Evolutionary conservation across 2,888 invertebrate genomes (phyloP), one percentile per base, ranked within the genome.

Genomic region (Arge pagana): DNA sequence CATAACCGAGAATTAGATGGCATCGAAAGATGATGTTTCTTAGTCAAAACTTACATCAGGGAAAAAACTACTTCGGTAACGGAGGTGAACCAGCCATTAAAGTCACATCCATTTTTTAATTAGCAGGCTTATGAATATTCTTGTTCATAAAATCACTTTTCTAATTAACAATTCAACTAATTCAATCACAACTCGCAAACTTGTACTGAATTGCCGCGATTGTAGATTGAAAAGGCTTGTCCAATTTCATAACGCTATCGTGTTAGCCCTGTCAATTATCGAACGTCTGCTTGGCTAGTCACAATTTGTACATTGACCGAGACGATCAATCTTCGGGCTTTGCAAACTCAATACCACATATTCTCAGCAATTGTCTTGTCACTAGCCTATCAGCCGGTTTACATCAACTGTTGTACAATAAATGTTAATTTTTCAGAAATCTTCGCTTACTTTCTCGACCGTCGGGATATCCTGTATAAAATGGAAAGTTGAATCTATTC

Each of bases 21-120:
- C 23, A 45, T 45, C 45, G 23, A 45, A 45, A 45, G 45, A 45
- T 33, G 45, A 45, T 45, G 45, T 45, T 31, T 45, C 45, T 45
- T 45, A 24, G 10, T 24, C 23, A 24, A 45, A 33, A 45, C 42
- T 42, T 16, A 8, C 26, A 26, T 42, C 42, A 33, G 23, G 15
- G 13, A 23, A 13, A 5, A 45, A 15, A 21, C 18, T 33, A 5
- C 33, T 19, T 19, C 19, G 31, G 19, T 42, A 19, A 40, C 24
- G 24, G 24, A 40, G 8, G 11, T n/a, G 26, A 40, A 15, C 13
- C 43, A 43, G 16, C n/a, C n/a, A 45, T 23, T 24, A 30, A 11
- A 15, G 6, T 33, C 10, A 10, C 33, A 33, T 33, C 7, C 10
- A 23, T 45, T 26, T 33, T 19, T 42, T 42, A 11, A 42, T 42